A percentile compares a stretch with the other conserved stretches of the same genome.
These are phyloP conservation scores for Rhynchomys soricoides DNA, from an alignment of 2,113 vertebrate species.

Conservation along the genomic window DNA sequence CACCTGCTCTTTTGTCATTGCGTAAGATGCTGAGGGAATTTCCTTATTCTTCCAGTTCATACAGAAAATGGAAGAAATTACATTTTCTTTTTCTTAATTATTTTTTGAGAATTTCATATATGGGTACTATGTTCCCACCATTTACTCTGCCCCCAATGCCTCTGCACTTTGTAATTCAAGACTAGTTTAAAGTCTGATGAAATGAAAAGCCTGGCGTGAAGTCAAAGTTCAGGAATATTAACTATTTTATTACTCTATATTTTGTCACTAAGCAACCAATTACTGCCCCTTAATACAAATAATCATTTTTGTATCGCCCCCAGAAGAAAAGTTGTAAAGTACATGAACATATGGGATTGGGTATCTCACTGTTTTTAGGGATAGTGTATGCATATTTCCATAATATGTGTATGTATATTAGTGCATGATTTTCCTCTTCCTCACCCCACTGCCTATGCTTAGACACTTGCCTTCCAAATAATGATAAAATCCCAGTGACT, in stretches of 20 bases:
- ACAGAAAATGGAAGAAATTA: background rate
- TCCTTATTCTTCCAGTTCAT: background rate
- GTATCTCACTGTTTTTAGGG: background rate
- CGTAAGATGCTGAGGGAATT: background rate
- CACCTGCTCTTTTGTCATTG: background rate
- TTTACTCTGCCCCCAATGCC: no score
- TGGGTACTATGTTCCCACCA: background rate
- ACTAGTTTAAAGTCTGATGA: background rate
- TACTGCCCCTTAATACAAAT: background rate
- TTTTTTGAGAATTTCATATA: background rate
- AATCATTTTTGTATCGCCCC: background rate
- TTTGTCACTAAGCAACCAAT: background rate
- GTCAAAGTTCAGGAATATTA: background rate
- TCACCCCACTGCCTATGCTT: background rate
- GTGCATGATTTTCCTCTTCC: background rate
- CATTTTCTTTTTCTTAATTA: background rate
- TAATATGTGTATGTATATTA: background rate
- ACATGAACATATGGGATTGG: background rate
- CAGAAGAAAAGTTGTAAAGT: background rate
- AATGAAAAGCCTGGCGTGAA: background rate
- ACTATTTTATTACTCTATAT: background rate
- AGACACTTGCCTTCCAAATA: background rate
- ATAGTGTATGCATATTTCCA: background rate
- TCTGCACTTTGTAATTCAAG: background rate
- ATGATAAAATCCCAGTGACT: background rate